A percentile compares a stretch with the other conserved stretches of the same genome.
Evolutionary conservation across 2,797 vertebrate genomes (phyloP).

Genomic region (Phyllotis vaccarum): DNA sequence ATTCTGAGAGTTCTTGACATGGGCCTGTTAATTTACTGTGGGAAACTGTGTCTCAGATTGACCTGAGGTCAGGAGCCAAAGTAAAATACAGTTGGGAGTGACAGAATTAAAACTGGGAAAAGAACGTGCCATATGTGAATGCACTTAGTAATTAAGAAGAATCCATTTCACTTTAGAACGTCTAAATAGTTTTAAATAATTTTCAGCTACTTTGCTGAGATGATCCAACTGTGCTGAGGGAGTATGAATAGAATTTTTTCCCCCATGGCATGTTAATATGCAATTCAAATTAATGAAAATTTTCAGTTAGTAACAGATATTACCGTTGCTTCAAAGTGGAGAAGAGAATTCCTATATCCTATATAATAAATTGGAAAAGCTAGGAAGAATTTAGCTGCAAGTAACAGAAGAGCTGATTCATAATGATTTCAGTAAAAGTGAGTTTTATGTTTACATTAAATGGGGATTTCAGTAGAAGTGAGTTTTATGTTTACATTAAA

Average conservation of each 20-base stretch:
- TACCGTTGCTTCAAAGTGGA: not conserved
- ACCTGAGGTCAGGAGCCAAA: constrained; percentile 23
- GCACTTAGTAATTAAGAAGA: constrained; percentile 50
- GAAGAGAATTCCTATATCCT: constrained; percentile 9
- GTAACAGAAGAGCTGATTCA: constrained; percentile 28
- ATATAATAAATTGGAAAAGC: not conserved
- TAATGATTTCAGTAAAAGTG: constrained; percentile 9
- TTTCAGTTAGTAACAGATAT: constrained; percentile 41
- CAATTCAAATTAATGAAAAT: constrained; percentile 62
- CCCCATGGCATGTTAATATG: not conserved
- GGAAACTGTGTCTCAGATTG: not conserved
- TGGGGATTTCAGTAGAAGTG: not conserved
- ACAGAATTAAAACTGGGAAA: not conserved
- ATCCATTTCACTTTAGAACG: constrained; percentile 56
- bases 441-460: not conserved
- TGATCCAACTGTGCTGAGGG: not conserved
- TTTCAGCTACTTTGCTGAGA: constrained; percentile 47
- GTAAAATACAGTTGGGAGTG: constrained; percentile 26
- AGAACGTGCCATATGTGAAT: not conserved
- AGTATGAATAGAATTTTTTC: constrained; percentile 8
- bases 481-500: not conserved
- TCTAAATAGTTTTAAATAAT: constrained; percentile 43
- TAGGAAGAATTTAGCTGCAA: constrained; percentile 28
- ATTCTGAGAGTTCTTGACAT: not conserved
- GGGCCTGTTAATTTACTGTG: not conserved